Conservation (phyloP, 23 tunicate species). For the Trididemnum clinides region DNA sequence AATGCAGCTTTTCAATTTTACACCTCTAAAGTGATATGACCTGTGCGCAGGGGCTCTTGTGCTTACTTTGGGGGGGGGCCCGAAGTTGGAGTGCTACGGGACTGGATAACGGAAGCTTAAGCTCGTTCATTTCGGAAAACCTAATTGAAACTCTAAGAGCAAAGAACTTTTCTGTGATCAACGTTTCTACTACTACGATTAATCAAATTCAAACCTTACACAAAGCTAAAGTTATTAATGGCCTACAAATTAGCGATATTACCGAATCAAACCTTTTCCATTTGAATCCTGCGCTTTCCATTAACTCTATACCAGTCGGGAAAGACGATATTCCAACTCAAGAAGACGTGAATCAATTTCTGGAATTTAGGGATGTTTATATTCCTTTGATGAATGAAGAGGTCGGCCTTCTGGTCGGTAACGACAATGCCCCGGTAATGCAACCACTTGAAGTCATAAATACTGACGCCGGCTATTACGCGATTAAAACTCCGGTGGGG, state of each 20-base stretch:
- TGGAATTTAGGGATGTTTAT: conserved; percentile 19
- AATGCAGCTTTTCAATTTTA: too few relatives aligned
- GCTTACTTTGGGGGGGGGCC: too few relatives aligned
- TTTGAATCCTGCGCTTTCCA: conserved; percentile 18
- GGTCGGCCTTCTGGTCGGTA: conserved; percentile 27
- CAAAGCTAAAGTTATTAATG: conserved; percentile 2
- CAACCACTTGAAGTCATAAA: conserved; percentile 25
- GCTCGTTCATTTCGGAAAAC: too few relatives aligned
- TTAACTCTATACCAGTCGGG: neutral
- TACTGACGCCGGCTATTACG: conserved; percentile 27
- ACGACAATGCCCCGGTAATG: conserved; percentile 16
- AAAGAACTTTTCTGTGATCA: too few relatives aligned
- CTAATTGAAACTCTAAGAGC: too few relatives aligned
- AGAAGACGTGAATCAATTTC: conserved; percentile 9
- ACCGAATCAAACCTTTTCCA: neutral
- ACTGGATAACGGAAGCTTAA: too few relatives aligned
- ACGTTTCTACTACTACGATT: too few relatives aligned
- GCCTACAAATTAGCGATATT: conserved; percentile 15
- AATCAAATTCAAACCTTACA: too few relatives aligned
- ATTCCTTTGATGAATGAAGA: conserved; percentile 1
- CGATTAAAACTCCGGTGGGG: conserved; percentile 42
- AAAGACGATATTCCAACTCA: conserved; percentile 22
- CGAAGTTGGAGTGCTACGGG: too few relatives aligned
- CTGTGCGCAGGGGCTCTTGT: too few relatives aligned
- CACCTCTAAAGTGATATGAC: too few relatives aligned